Evolutionary conservation across 2,797 vertebrate species (phyloP).

Genomic region (Mus minutoides): DNA sequence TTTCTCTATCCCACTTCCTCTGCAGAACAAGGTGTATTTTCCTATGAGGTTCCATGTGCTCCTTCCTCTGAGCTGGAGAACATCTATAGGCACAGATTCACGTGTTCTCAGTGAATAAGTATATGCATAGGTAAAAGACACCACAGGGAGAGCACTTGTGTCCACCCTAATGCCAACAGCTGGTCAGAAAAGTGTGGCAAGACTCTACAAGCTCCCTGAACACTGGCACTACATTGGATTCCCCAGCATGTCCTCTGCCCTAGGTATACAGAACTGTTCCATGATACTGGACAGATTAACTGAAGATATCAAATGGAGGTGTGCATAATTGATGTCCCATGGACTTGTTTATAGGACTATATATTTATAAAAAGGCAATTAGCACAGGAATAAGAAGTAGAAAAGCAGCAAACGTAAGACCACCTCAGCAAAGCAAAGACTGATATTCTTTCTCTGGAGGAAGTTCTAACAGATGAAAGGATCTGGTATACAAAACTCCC

Average conservation of each 20-base stretch:
- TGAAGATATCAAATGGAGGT: not conserved
- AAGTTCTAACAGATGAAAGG: not conserved
- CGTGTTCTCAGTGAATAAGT: not conserved
- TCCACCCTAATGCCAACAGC: not conserved
- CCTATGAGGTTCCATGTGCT: not conserved
- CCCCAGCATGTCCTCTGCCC: not conserved
- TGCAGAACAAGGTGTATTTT: slow-evolving; percentile 31
- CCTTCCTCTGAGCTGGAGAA: not conserved
- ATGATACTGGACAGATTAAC: not conserved
- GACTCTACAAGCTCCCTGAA: not conserved
- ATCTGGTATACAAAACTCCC: not conserved
- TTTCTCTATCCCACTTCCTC: not conserved
- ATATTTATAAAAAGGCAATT: not conserved
- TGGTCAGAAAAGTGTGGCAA: not conserved
- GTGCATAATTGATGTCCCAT: not conserved
- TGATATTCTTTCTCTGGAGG: not conserved
- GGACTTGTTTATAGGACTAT: not conserved
- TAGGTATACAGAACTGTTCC: not conserved
- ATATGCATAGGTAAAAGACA: not conserved
- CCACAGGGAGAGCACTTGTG: not conserved
- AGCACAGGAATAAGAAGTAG: not conserved
- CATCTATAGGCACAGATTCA: not conserved
- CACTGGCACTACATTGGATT: not conserved
- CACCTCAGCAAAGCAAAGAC: not conserved
- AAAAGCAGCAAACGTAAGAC: slow-evolving; percentile 6